These are phyloP conservation scores for Agriopis leucophaearia DNA, from an alignment of 2,888 invertebrate species.

Conservation along the genomic window DNA sequence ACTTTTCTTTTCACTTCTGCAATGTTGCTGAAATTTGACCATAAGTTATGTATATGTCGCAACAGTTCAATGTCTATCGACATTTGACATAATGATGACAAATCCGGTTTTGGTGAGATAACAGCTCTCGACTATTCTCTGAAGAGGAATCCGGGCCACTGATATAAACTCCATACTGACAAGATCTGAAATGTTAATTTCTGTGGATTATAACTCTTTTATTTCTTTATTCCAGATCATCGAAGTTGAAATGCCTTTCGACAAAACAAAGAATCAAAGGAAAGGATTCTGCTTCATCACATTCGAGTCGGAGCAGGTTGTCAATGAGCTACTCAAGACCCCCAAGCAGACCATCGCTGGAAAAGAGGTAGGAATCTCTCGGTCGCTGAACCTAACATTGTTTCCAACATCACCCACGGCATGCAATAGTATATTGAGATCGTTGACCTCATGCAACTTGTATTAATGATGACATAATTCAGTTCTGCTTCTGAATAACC, in stretches of 20 bases:
- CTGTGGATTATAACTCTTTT: background rate
- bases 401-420: too few species aligned
- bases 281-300: constrained; percentile 99
- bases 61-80: background rate
- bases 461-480: constrained; percentile 77
- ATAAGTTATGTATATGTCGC: background rate
- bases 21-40: too few species aligned
- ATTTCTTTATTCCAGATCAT: constrained; percentile 89
- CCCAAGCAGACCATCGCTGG: constrained; percentile 97
- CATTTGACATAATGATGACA: constrained; percentile 69
- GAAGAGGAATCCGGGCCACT: constrained; percentile 84
- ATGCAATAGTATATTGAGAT: background rate
- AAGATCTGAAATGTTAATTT: background rate
- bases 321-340: constrained; percentile 95
- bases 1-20: too few species aligned
- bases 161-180: constrained; percentile 44
- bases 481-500: constrained; percentile 85
- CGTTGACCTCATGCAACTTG: background rate
- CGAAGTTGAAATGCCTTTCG: constrained; percentile 98
- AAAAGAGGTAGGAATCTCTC: constrained; percentile 90
- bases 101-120: constrained; percentile 83
- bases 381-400: background rate
- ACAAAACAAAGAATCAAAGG: constrained; percentile 98
- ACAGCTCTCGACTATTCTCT: constrained; percentile 64
- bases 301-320: constrained; percentile 97